Evolutionary conservation across 2,113 vertebrate genomes (phyloP).

Genomic region (Hippoglossus stenolepis): DNA sequence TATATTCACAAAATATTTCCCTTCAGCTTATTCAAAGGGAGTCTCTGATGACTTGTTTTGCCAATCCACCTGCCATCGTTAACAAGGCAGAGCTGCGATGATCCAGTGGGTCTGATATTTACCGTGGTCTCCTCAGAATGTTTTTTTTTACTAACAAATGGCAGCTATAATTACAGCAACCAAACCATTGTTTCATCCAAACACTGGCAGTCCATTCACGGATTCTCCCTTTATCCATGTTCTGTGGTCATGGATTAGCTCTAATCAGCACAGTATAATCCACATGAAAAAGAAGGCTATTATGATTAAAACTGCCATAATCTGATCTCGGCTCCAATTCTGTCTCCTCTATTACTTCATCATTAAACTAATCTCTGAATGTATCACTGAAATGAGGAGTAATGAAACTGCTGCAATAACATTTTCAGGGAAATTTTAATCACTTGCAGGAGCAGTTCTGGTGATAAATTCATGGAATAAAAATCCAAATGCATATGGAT

Average conservation of each 20-base stretch:
- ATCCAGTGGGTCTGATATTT: slow-evolving; percentile 16
- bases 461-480: not conserved
- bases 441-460: not conserved
- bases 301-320: slow-evolving; percentile 59
- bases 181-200: slow-evolving; percentile 45
- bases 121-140: slow-evolving; percentile 17
- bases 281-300: slow-evolving; percentile 50
- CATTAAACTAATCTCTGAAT: slow-evolving; percentile 33
- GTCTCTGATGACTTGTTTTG: slow-evolving; percentile 11
- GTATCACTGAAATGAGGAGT: not conserved
- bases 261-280: slow-evolving; percentile 67
- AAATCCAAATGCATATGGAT: not conserved
- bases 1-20: slow-evolving; percentile 29
- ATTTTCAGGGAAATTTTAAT: slow-evolving; percentile 14
- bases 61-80: slow-evolving; percentile 17
- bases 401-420: slow-evolving; percentile 21
- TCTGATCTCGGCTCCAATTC: slow-evolving; percentile 60
- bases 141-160: slow-evolving; percentile 43
- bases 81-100: not conserved
- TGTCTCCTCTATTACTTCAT: slow-evolving; percentile 50
- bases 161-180: slow-evolving; percentile 45
- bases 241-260: slow-evolving; percentile 62
- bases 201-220: slow-evolving; percentile 30
- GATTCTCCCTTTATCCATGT: slow-evolving; percentile 49
- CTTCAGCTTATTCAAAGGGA: not conserved